phyloP scores from a whole-genome alignment of 2,113 vertebrate genomes.

The Formicarius rufipectus region DNA sequence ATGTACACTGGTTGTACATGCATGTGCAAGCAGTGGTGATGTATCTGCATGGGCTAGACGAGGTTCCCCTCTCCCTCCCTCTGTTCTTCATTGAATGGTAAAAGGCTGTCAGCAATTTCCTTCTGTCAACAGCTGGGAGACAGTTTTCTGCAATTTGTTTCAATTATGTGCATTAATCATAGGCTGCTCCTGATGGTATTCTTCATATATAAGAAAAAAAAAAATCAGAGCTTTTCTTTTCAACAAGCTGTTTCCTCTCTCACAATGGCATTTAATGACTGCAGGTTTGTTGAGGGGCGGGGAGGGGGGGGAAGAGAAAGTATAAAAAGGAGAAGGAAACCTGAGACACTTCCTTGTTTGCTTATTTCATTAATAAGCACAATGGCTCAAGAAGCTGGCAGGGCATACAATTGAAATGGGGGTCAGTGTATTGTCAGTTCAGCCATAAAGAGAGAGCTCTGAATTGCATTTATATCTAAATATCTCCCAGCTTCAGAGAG shows the following conservation, averaged over 20 bases:
- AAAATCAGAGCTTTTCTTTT: conserved; percentile 60
- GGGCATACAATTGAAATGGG: background rate
- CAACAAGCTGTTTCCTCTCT: conserved; percentile 59
- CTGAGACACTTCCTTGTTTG: background rate
- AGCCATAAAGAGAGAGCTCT: background rate
- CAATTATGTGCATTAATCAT: conserved; percentile 83
- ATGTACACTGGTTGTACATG: accelerated
- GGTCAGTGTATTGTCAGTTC: background rate
- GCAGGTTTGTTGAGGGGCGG: background rate
- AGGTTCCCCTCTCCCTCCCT: background rate
- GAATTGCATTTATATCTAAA: background rate
- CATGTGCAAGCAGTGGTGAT: accelerated
- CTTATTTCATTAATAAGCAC: conserved; percentile 4
- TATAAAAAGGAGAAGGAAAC: background rate
- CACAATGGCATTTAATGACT: conserved; percentile 18
- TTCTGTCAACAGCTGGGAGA: conserved; percentile 79
- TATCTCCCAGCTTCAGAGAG: background rate
- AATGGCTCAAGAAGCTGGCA: background rate
- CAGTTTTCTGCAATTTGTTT: conserved; percentile 79
- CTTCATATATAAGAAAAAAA: conserved; percentile 34
- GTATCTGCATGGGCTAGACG: background rate
- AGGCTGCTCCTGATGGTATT: conserved; percentile 72
- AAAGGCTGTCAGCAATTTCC: conserved; percentile 78
- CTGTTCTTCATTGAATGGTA: conserved; percentile 38
- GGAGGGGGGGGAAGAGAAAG: accelerated